Evolutionary conservation across 2,888 invertebrate species (phyloP).

Genomic region (Eristalinus sepulchralis): DNA sequence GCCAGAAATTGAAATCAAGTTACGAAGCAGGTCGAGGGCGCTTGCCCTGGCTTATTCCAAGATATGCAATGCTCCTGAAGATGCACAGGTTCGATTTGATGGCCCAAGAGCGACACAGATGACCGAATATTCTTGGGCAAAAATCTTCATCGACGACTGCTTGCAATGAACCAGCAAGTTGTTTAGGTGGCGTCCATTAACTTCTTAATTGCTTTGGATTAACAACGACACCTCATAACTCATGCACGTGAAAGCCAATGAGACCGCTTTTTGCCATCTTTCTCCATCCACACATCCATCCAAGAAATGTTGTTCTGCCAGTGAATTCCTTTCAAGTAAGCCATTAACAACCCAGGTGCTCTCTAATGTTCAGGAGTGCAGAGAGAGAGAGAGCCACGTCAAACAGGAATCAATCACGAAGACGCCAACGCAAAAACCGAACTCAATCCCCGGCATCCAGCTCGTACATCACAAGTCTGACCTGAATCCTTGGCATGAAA

Average conservation of each 20-base stretch:
- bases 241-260: not conserved
- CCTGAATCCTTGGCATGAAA: slow-evolving; percentile 42
- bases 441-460: not conserved
- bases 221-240: not conserved
- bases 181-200: not conserved
- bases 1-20: slow-evolving; percentile 63
- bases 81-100: not conserved
- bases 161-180: not conserved
- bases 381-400: not conserved
- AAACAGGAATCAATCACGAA: slow-evolving; percentile 35
- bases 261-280: not conserved
- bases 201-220: not conserved
- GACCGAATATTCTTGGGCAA: no score
- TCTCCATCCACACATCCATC: not conserved
- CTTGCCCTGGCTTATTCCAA: not conserved
- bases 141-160: no score
- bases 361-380: not conserved
- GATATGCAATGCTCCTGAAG: not conserved
- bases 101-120: not conserved
- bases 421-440: not conserved
- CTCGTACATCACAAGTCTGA: slow-evolving; percentile 28
- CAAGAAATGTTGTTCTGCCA: not conserved
- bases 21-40: slow-evolving; percentile 7
- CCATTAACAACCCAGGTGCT: slow-evolving; percentile 19
- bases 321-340: slow-evolving; percentile 4